A percentile compares a stretch with the other conserved stretches of the same genome.
These are phyloP conservation scores for Hylaea fasciaria DNA, from an alignment of 2,888 invertebrate species.

Conservation along the genomic window DNA sequence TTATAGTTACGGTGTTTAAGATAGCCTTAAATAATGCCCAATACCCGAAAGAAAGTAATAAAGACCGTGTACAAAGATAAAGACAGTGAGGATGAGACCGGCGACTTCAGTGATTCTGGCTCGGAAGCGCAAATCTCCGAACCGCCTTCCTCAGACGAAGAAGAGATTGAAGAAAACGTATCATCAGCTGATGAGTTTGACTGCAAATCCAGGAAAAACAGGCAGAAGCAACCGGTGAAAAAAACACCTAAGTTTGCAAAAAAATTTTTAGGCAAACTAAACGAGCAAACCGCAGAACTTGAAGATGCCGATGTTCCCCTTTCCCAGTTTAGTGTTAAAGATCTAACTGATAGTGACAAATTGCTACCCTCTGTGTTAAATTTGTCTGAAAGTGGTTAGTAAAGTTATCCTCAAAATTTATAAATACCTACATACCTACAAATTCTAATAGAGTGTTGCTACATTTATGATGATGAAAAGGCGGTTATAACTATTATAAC, in stretches of 20 bases:
- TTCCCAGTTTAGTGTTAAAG: conserved; percentile 66
- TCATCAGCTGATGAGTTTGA: conserved; percentile 69
- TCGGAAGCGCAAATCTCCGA: conserved; percentile 77
- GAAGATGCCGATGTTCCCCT: conserved; percentile 51
- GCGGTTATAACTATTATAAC: too few relatives aligned
- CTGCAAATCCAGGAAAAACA: conserved; percentile 43
- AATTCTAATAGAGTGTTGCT: too few relatives aligned
- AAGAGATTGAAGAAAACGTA: conserved; percentile 49
- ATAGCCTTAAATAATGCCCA: conserved; percentile 58
- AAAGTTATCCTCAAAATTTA: conserved; percentile 41
- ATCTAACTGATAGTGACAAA: conserved; percentile 78
- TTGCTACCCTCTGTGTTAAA: conserved; percentile 74
- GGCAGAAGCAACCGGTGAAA: conserved; percentile 12
- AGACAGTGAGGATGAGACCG: conserved; percentile 66
- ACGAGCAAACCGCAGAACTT: conserved; percentile 51
- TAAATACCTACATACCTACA: conserved; percentile 5
- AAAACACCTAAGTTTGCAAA: conserved; percentile 62
- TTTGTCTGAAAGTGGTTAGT: conserved; percentile 83
- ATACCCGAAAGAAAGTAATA: conserved; percentile 71
- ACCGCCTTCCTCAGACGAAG: conserved; percentile 56
- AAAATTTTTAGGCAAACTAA: conserved; percentile 62
- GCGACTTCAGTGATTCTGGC: conserved; percentile 81
- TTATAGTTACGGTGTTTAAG: background rate
- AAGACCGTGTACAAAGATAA: conserved; percentile 78
- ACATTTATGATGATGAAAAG: too few relatives aligned